A percentile compares a stretch with the other conserved stretches of the same genome.
These are phyloP conservation scores for Ctenomys sociabilis DNA, from an alignment of 2,113 vertebrate species.

Conservation along the genomic window DNA sequence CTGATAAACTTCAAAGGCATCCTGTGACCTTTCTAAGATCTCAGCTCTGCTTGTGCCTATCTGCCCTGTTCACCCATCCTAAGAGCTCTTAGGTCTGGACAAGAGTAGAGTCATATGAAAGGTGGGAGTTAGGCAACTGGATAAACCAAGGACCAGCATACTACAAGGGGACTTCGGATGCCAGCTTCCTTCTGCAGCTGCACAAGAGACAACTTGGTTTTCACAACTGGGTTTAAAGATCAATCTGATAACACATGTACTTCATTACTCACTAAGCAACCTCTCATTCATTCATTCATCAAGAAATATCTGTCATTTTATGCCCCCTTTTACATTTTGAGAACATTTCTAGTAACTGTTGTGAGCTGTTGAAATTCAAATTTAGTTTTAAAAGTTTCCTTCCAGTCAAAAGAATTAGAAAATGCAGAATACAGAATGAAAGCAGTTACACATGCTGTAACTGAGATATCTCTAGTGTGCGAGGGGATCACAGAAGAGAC, in stretches of 20 bases:
- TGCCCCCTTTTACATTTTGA: not conserved
- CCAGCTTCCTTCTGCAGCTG: not conserved
- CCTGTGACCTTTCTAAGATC: not conserved
- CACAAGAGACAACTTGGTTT: not conserved
- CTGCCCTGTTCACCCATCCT: not conserved
- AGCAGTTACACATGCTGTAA: not conserved
- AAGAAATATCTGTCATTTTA: not conserved
- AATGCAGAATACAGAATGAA: not conserved
- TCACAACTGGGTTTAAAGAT: not conserved
- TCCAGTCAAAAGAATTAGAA: not conserved
- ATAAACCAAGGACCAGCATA: not conserved
- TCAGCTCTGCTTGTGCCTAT: not conserved
- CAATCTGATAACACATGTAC: not conserved
- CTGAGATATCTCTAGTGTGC: not conserved
- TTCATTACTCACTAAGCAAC: not conserved
- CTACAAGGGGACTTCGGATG: not conserved
- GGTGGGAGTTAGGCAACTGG: not conserved
- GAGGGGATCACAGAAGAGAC: not conserved
- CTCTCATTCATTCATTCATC: not conserved
- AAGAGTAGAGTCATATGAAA: not conserved
- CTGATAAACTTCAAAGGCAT: not conserved
- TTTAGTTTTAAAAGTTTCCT: not conserved
- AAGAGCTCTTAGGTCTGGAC: not conserved
- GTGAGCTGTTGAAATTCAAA: not conserved
- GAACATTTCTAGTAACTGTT: not conserved